Conservation (phyloP, 2,113 vertebrate species). For the Rissa tridactyla region DNA sequence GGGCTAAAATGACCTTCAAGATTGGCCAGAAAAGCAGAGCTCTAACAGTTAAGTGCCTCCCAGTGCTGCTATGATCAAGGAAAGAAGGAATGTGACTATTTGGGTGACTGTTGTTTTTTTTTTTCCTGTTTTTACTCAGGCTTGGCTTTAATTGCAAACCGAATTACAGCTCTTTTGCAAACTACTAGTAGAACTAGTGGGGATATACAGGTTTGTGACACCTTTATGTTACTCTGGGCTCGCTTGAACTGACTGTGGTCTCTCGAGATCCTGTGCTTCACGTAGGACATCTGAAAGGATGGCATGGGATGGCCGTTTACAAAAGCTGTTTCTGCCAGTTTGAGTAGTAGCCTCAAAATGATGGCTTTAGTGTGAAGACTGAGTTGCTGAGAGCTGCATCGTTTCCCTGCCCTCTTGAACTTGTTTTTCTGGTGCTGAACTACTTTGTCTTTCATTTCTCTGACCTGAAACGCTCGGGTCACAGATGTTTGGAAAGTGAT, state of each 20-base stretch:
- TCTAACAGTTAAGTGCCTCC: neutral
- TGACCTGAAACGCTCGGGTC: neutral
- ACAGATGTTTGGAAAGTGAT: neutral
- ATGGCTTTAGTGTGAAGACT: neutral
- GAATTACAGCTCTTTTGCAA: neutral
- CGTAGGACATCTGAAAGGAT: neutral
- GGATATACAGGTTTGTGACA: neutral
- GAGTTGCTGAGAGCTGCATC: neutral
- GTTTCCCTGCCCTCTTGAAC: neutral
- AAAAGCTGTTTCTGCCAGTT: neutral
- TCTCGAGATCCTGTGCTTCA: neutral
- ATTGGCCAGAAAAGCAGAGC: neutral
- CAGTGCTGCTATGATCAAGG: neutral
- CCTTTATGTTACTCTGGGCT: neutral
- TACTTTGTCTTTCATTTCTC: conserved; percentile 4
- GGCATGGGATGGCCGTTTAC: neutral
- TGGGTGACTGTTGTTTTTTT: too few relatives aligned
- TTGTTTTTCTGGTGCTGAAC: neutral
- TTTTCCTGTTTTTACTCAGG: rapidly evolving
- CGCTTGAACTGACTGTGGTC: neutral
- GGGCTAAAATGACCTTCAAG: neutral
- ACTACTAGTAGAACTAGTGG: neutral
- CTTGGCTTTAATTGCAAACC: neutral
- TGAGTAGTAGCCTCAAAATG: neutral
- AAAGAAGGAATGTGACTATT: neutral